Percentiles rank a stretch among this genome's conserved stretches.
Evolutionary conservation across 2,888 invertebrate species (phyloP).

Genomic region (Pyrochroa serraticornis): DNA sequence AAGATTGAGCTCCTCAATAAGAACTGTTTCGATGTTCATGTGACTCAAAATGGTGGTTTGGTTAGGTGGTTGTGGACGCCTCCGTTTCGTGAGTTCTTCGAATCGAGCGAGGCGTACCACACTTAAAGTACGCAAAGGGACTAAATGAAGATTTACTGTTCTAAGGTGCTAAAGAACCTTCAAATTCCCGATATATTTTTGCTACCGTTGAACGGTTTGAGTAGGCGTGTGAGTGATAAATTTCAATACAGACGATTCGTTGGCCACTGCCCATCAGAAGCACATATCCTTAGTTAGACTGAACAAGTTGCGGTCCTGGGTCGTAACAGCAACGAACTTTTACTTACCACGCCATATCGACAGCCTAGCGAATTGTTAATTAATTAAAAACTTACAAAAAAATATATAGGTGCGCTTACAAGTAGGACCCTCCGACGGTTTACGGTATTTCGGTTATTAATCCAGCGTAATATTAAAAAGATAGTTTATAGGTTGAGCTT

Average conservation of each 20-base stretch:
- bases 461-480: slow-evolving; percentile 11
- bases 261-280: slow-evolving; percentile 54
- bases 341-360: slow-evolving; percentile 22
- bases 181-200: background rate
- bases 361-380: slow-evolving; percentile 34
- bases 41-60: too few species aligned
- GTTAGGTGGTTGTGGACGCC: too few species aligned
- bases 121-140: too few species aligned
- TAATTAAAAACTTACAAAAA: too few species aligned
- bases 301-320: background rate
- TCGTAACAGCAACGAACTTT: slow-evolving; percentile 8
- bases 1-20: too few species aligned
- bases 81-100: too few species aligned
- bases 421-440: slow-evolving; percentile 14
- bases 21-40: too few species aligned
- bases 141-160: too few species aligned
- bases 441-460: slow-evolving; percentile 18
- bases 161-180: too few species aligned
- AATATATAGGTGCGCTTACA: slow-evolving; percentile 26
- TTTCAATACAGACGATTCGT: slow-evolving; percentile 56
- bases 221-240: slow-evolving; percentile 42
- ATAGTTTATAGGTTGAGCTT: slow-evolving; percentile 38
- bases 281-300: slow-evolving; percentile 49
- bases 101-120: too few species aligned
- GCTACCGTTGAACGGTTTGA: background rate